Evolutionary conservation across 2,888 invertebrate genomes (phyloP).

Genomic region (Drosophila picticornis): DNA sequence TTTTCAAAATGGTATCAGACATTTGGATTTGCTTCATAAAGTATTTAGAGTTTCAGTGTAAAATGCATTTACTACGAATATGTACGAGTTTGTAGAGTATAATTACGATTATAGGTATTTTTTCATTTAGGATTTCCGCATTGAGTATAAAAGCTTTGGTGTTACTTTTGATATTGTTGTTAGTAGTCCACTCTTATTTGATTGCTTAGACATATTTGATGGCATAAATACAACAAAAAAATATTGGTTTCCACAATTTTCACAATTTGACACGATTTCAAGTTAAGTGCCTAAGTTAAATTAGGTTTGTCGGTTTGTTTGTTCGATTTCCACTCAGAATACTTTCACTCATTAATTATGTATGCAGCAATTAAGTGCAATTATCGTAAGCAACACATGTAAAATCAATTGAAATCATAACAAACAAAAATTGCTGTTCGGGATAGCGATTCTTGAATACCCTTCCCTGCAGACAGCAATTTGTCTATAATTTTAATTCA

Average conservation of each 20-base stretch:
- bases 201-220: constrained; percentile 58
- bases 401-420: constrained; percentile 67
- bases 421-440: constrained; percentile 7
- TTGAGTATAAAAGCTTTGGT: constrained; percentile 41
- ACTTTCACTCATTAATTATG: constrained; percentile 9
- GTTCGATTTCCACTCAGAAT: constrained; percentile 36
- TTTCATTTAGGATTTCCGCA: constrained; percentile 27
- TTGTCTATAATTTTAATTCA: background rate
- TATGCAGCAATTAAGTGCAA: constrained; percentile 9
- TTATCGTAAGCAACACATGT: constrained; percentile 24
- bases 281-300: constrained; percentile 19
- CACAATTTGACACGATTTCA: constrained; percentile 59
- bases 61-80: constrained; percentile 41
- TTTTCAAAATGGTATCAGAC: constrained; percentile 88
- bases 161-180: constrained; percentile 43
- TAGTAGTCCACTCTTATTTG: constrained; percentile 32
- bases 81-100: constrained; percentile 27
- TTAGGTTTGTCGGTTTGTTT: constrained; percentile 41
- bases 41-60: constrained; percentile 49
- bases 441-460: background rate
- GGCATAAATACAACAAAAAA: constrained; percentile 23
- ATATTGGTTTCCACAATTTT: constrained; percentile 21
- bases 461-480: background rate
- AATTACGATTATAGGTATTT: constrained; percentile 26
- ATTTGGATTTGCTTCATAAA: constrained; percentile 82